Conservation (phyloP, 2,797 vertebrate genomes). For the Telmatherina bonti region DNA sequence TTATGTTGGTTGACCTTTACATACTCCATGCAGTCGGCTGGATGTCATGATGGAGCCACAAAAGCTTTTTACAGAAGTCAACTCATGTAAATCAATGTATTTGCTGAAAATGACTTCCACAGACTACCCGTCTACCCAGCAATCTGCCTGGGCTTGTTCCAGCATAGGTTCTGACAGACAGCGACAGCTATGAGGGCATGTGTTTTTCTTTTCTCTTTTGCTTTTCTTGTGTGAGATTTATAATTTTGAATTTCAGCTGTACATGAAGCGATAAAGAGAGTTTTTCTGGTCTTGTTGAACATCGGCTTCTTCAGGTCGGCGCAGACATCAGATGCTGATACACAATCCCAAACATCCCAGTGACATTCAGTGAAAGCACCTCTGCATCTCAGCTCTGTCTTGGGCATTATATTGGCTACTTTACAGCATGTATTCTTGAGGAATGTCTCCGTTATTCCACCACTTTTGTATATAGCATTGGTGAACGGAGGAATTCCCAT, state of each 20-base stretch:
- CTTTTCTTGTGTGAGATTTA: conserved; percentile 23
- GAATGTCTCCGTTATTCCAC: conserved; percentile 33
- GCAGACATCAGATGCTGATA: neutral
- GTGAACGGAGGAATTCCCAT: conserved; percentile 36
- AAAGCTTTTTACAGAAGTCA: neutral
- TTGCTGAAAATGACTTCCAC: conserved; percentile 26
- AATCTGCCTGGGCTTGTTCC: conserved; percentile 3
- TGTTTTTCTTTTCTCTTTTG: conserved; percentile 19
- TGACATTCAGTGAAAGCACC: conserved; percentile 11
- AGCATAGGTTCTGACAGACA: conserved; percentile 13
- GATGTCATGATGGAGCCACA: neutral
- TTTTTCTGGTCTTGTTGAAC: conserved; percentile 10
- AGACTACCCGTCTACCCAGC: conserved; percentile 20
- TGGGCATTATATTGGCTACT: conserved; percentile 36
- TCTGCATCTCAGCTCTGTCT: neutral
- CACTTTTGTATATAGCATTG: conserved; percentile 39
- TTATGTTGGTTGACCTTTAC: neutral
- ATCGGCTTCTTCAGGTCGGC: neutral
- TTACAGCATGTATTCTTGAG: conserved; percentile 32
- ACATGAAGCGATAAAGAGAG: conserved; percentile 1
- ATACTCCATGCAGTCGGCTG: neutral
- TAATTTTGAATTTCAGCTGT: conserved; percentile 29
- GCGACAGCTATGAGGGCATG: conserved; percentile 26
- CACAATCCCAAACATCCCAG: too few relatives aligned
- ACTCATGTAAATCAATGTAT: neutral